A percentile compares a stretch with the other conserved stretches of the same genome.
Conservation (phyloP, 2,888 invertebrate genomes). For the Diarsia brunnea region DNA sequence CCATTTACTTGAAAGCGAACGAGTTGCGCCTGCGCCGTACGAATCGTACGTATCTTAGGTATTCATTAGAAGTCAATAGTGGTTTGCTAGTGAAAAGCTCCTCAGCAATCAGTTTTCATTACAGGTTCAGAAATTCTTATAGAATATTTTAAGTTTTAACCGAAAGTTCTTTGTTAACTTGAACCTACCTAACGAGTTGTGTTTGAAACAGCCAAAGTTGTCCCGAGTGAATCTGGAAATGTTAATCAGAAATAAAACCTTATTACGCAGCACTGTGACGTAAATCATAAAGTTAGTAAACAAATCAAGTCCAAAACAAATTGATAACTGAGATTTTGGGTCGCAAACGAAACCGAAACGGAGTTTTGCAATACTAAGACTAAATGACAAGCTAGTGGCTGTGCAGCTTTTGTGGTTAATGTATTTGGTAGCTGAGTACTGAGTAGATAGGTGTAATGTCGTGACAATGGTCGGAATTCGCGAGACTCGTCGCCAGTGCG, state of each 20-base stretch:
- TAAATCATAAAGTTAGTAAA: constrained; percentile 57
- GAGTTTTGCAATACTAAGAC: constrained; percentile 72
- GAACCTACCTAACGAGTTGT: not conserved
- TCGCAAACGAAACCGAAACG: constrained; percentile 65
- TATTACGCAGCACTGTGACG: constrained; percentile 45
- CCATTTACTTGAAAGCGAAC: constrained; percentile 44
- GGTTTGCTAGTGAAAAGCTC: constrained; percentile 23
- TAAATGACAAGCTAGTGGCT: constrained; percentile 74
- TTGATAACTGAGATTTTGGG: constrained; percentile 60
- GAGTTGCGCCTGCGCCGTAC: constrained; percentile 8
- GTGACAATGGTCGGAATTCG: constrained; percentile 82
- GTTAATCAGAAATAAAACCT: constrained; percentile 50
- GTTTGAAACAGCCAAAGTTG: constrained; percentile 46
- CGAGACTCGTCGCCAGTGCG: constrained; percentile 77
- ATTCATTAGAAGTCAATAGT: constrained; percentile 21
- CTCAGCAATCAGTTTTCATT: constrained; percentile 8
- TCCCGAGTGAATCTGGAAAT: constrained; percentile 41
- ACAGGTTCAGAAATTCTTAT: constrained; percentile 2
- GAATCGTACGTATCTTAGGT: constrained; percentile 13
- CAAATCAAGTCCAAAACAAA: constrained; percentile 38
- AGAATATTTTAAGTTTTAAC: not conserved
- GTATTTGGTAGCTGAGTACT: constrained; percentile 67
- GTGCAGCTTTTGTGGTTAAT: constrained; percentile 69
- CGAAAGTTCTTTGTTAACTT: constrained; percentile 22
- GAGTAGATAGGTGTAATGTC: constrained; percentile 75